These are phyloP conservation scores for Oncorhynchus kisutch DNA, from an alignment of 2,113 vertebrate genomes.

Conservation along the genomic window DNA sequence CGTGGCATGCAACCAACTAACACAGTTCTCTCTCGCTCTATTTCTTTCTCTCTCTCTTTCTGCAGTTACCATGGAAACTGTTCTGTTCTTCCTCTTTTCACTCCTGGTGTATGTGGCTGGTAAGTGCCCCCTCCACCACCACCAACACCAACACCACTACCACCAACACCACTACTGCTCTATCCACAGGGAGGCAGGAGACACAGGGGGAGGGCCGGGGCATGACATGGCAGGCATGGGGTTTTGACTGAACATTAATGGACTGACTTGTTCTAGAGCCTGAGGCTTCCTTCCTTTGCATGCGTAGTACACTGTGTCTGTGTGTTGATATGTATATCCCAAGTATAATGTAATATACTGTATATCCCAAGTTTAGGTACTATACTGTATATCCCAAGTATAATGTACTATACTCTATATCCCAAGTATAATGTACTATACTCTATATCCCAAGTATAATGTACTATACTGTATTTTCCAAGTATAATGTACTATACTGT, in stretches of 20 bases:
- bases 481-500: not conserved
- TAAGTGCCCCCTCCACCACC: slow-evolving; percentile 66
- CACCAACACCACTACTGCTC: not conserved
- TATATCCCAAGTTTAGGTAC: not conserved
- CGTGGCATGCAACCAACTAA: slow-evolving; percentile 16
- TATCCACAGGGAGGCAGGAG: slow-evolving; percentile 49
- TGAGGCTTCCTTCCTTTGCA: slow-evolving; percentile 4
- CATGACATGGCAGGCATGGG: slow-evolving; percentile 8
- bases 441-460: too few relatives aligned
- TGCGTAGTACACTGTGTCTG: not conserved
- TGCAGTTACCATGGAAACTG: slow-evolving; percentile 87
- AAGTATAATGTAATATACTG: too few relatives aligned
- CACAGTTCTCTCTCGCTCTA: slow-evolving; percentile 9
- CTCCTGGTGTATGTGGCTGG: slow-evolving; percentile 81
- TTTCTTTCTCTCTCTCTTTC: slow-evolving; percentile 8
- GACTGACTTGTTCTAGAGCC: slow-evolving; percentile 7
- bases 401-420: too few relatives aligned
- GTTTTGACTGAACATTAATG: slow-evolving; percentile 34
- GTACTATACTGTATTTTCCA: too few relatives aligned
- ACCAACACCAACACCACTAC: not conserved
- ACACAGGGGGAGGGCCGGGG: not conserved
- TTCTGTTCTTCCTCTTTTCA: slow-evolving; percentile 83
- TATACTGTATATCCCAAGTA: too few relatives aligned
- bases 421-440: too few relatives aligned
- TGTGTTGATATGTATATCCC: not conserved